Evolutionary conservation across 92 coral and sea anemone species (phyloP).

Genomic region (Epizoanthus illoricatus): DNA sequence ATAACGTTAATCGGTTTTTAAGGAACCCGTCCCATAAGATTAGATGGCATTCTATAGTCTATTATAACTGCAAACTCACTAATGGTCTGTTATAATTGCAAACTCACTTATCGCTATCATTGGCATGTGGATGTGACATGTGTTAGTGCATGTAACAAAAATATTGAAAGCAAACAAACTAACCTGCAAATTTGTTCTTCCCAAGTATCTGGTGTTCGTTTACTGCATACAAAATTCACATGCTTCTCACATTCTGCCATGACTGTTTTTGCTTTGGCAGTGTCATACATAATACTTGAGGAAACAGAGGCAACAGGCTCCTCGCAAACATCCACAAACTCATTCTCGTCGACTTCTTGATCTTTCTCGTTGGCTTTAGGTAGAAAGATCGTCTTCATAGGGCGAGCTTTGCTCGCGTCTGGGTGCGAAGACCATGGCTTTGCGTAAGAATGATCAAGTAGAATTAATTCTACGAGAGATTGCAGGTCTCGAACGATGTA

Average conservation of each 20-base stretch:
- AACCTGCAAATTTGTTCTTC: constrained; percentile 97
- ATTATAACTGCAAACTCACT: too few species aligned
- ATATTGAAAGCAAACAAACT: constrained; percentile 17
- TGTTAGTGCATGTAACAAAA: too few species aligned
- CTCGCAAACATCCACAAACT: constrained; percentile 75
- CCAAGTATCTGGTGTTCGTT: constrained; percentile 98
- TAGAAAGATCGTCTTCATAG: constrained; percentile 83
- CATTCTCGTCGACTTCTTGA: constrained; percentile 44
- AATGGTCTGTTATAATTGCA: too few species aligned
- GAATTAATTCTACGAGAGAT: constrained; percentile 82
- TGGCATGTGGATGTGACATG: too few species aligned
- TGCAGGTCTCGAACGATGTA: constrained; percentile 70
- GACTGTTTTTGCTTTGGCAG: constrained; percentile 81
- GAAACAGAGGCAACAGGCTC: constrained; percentile 49
- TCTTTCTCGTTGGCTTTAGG: constrained; percentile 60
- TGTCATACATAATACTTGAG: constrained; percentile 80
- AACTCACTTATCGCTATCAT: too few species aligned
- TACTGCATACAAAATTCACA: constrained; percentile 90
- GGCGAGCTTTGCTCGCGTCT: constrained; percentile 89
- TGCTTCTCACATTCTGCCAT: constrained; percentile 98
- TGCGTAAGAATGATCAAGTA: constrained; percentile 89
- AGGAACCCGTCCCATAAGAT: too few species aligned
- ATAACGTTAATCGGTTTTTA: too few species aligned
- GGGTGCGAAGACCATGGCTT: constrained; percentile 99
- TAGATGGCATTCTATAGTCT: too few species aligned